These are phyloP conservation scores for Crax fasciolata DNA, from an alignment of 2,797 vertebrate species.

Conservation along the genomic window DNA sequence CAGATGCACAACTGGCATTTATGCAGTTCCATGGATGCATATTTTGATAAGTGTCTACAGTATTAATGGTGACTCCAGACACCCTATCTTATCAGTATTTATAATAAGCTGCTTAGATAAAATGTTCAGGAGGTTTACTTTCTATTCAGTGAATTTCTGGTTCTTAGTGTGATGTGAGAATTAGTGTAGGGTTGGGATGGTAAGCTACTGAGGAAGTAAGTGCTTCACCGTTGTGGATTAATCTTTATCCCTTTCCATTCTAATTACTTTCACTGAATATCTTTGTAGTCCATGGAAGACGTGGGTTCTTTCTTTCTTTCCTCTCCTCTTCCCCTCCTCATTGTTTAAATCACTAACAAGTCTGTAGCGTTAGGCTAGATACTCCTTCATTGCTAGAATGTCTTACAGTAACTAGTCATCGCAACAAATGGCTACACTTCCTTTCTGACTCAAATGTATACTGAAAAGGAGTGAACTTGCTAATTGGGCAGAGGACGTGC, in stretches of 20 bases:
- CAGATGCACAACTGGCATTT: not conserved
- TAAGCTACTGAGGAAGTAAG: not conserved
- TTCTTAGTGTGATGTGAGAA: not conserved
- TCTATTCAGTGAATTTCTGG: not conserved
- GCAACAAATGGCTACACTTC: not conserved
- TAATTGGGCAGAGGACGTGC: not conserved
- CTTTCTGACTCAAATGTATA: not conserved
- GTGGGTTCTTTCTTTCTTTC: not conserved
- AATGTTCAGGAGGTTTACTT: not conserved
- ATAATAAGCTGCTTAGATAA: not conserved
- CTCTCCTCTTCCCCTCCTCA: accelerated
- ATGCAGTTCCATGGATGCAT: accelerated
- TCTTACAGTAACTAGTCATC: not conserved
- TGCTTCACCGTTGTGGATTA: not conserved
- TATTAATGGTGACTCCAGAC: not conserved
- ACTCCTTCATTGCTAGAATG: not conserved
- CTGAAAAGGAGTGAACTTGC: not conserved
- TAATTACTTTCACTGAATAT: not conserved
- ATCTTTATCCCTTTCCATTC: not conserved
- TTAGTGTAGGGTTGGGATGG: not conserved
- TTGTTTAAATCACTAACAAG: not conserved
- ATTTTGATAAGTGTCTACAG: not conserved
- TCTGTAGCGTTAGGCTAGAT: not conserved
- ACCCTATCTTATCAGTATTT: not conserved
- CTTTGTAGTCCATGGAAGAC: not conserved